Evolutionary conservation across 1,140 invertebrate genomes (phyloP).

Genomic region (Patella vulgata): DNA sequence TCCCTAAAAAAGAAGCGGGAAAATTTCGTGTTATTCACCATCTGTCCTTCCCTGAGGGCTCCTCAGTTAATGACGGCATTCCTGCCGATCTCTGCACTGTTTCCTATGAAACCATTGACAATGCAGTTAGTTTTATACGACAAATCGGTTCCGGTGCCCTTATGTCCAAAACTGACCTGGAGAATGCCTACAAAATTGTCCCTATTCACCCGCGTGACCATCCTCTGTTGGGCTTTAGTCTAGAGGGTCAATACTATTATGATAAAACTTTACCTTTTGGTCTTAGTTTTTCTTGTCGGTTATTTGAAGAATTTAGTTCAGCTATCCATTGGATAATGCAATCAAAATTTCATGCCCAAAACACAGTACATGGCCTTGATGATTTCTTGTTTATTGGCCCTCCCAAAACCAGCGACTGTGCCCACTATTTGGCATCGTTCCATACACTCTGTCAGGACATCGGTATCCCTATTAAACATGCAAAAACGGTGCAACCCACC

Average conservation of each 20-base stretch:
- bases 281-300: constrained; percentile 11
- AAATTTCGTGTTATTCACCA: constrained; percentile 20
- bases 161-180: constrained; percentile 25
- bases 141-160: constrained; percentile 4
- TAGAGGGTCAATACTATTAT: constrained; percentile 21
- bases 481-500: no score
- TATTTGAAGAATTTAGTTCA: constrained; percentile 29
- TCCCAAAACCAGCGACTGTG: no score
- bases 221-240: constrained; percentile 21
- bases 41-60: constrained; percentile 8
- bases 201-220: constrained; percentile 24
- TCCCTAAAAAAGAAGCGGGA: constrained; percentile 11
- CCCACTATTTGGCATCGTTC: no score
- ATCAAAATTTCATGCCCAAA: constrained; percentile 4
- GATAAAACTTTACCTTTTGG: constrained; percentile 29
- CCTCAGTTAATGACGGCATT: constrained; percentile 26
- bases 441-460: no score
- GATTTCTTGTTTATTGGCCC: no score
- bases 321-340: constrained; percentile 24
- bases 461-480: no score
- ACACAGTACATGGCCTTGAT: constrained; percentile 18
- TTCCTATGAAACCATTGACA: constrained; percentile 22
- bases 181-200: constrained; percentile 24
- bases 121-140: constrained; percentile 17
- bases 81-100: constrained; percentile 7